Conservation (phyloP, 2,797 vertebrate genomes). For the Falco naumanni region DNA sequence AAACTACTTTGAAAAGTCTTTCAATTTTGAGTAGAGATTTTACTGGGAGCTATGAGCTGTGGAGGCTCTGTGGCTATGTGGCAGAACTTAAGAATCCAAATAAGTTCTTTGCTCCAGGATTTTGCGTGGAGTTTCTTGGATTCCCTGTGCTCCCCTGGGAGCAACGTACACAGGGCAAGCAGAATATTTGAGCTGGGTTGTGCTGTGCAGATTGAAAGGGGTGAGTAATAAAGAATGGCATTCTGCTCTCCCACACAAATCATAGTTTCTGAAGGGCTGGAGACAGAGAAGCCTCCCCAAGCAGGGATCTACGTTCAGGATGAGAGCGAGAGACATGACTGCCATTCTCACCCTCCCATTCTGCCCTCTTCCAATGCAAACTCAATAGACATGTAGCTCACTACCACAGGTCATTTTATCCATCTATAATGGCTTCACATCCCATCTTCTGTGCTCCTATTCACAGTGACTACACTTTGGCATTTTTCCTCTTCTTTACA, state of each 20-base stretch:
- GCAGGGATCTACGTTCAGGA: neutral
- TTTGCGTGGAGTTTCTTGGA: neutral
- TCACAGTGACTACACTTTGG: slow-evolving; percentile 16
- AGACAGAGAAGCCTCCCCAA: neutral
- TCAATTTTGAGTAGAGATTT: neutral
- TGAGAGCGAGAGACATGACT: neutral
- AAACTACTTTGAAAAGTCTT: neutral
- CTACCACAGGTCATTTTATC: neutral
- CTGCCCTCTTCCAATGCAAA: neutral
- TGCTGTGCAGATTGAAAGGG: neutral
- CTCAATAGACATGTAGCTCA: neutral
- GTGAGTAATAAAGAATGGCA: neutral
- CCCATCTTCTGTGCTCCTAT: neutral
- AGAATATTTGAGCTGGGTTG: neutral
- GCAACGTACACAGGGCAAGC: neutral
- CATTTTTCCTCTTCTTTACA: slow-evolving; percentile 46
- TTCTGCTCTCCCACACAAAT: neutral
- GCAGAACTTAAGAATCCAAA: neutral
- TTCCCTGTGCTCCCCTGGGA: neutral
- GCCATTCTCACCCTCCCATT: neutral
- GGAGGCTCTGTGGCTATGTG: neutral
- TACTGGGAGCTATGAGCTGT: neutral
- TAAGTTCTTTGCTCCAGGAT: neutral
- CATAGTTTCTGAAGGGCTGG: neutral
- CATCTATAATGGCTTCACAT: neutral